phyloP scores from a whole-genome alignment of 2,797 vertebrate genomes.

The Centroberyx gerrardi region DNA sequence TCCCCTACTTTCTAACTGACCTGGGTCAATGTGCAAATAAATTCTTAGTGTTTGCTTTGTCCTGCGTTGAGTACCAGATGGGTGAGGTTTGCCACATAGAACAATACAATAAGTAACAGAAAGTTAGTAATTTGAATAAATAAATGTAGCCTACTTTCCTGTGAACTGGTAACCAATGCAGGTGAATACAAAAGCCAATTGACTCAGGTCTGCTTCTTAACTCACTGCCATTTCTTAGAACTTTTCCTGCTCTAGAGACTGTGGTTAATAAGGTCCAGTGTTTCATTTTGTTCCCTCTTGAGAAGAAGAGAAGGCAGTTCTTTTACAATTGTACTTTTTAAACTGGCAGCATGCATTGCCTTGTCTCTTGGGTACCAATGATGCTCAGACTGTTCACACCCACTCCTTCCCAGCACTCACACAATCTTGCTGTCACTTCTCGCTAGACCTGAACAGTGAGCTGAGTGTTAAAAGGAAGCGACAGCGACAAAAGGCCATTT shows the following conservation, averaged over 20 bases:
- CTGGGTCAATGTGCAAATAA: constrained; percentile 1
- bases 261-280: not conserved
- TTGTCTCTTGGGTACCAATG: constrained; percentile 4
- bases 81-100: not conserved
- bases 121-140: no score
- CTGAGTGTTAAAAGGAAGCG: constrained; percentile 51
- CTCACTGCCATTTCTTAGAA: not conserved
- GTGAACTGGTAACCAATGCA: no score
- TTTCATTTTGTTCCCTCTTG: not conserved
- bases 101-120: no score
- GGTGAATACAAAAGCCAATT: no score
- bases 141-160: no score
- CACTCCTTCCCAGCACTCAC: constrained; percentile 20
- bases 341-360: constrained; percentile 9
- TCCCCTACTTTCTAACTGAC: constrained; percentile 9
- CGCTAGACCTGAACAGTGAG: constrained; percentile 33
- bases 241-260: not conserved
- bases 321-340: constrained; percentile 20
- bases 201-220: not conserved
- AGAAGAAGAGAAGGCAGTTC: not conserved
- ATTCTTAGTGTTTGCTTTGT: not conserved
- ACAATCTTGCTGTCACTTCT: constrained; percentile 45
- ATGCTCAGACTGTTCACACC: constrained; percentile 41
- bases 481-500: constrained; percentile 65
- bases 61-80: not conserved